Conservation (phyloP, 37 sponge, comb jelly and placozoan species). For the Eunapius fragilis region DNA sequence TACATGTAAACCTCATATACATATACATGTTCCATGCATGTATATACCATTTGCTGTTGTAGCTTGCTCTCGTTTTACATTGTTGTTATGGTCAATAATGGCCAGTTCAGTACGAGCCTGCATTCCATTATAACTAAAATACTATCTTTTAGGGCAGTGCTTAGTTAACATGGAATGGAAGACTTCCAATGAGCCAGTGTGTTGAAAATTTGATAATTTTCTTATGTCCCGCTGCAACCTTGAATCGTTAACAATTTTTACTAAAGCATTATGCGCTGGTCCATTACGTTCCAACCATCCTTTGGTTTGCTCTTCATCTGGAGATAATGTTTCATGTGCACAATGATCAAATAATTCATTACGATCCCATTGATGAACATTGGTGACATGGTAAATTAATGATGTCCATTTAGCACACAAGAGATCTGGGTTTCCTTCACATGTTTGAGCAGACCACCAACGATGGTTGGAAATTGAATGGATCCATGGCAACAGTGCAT, state of each 20-base stretch:
- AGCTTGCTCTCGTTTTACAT: constrained; percentile 7
- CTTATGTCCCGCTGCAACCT: neutral
- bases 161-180: constrained; percentile 31
- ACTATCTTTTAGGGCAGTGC: constrained; percentile 42
- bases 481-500: neutral
- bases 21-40: neutral
- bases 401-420: constrained; percentile 26
- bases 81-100: constrained; percentile 36
- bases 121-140: constrained; percentile 38
- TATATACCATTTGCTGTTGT: neutral
- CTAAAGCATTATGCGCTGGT: neutral
- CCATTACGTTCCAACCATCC: neutral
- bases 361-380: constrained; percentile 2
- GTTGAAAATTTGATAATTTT: neutral
- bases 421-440: constrained; percentile 18
- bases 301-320: neutral
- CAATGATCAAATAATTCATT: neutral
- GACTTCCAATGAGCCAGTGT: constrained; percentile 38
- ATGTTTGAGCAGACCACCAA: neutral
- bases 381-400: constrained; percentile 24
- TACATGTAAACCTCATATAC: neutral
- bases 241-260: neutral
- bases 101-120: constrained; percentile 7
- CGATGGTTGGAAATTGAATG: neutral
- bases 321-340: neutral